These are phyloP conservation scores for Sebastolobus altivelis DNA, from an alignment of 2,797 vertebrate genomes.

Conservation along the genomic window DNA sequence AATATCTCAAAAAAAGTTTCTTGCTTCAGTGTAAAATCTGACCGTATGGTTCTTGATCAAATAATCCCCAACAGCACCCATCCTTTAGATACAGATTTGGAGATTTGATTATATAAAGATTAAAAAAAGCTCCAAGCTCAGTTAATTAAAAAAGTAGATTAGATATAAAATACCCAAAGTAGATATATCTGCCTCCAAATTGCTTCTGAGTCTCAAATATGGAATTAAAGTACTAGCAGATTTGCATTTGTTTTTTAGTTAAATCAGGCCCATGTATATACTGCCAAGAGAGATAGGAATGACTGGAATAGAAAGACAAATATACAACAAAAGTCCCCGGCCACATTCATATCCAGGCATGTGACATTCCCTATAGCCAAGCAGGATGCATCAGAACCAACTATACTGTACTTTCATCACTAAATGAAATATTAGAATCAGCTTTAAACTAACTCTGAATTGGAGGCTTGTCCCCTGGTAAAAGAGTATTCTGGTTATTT, in stretches of 20 bases:
- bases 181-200: conserved; percentile 24
- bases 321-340: background rate
- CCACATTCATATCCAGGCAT: conserved; percentile 2
- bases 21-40: background rate
- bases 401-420: background rate
- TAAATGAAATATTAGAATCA: background rate
- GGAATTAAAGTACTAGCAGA: background rate
- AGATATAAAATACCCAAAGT: conserved; percentile 7
- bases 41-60: background rate
- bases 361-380: background rate
- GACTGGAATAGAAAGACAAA: conserved; percentile 2
- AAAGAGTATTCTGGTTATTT: background rate
- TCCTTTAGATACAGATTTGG: conserved; percentile 13
- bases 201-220: conserved; percentile 17
- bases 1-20: conserved; percentile 27
- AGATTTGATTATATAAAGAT: conserved; percentile 23
- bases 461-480: background rate
- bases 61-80: background rate
- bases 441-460: background rate
- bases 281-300: background rate
- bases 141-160: conserved; percentile 42
- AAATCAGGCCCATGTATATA: background rate
- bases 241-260: conserved; percentile 20
- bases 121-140: conserved; percentile 5
- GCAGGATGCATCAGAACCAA: background rate